phyloP scores from a whole-genome alignment of 2,888 invertebrate genomes.

The Cantharis lateralis region DNA sequence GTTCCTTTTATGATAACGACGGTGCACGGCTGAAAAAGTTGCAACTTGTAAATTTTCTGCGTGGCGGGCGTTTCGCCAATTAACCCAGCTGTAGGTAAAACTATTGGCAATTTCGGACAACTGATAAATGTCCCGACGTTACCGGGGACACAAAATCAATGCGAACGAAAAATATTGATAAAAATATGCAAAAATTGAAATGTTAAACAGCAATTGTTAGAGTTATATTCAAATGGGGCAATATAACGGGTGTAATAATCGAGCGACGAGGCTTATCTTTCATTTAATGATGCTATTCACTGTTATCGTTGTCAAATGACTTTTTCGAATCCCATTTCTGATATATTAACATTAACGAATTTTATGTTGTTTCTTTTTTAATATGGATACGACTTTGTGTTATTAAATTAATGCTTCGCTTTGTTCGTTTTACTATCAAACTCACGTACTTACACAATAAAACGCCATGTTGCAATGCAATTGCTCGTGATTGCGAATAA shows the following conservation, averaged over 20 bases:
- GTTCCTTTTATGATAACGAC: not conserved
- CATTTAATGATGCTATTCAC: constrained; percentile 45
- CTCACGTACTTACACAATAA: constrained; percentile 4
- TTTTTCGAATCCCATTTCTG: constrained; percentile 39
- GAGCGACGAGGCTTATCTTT: constrained; percentile 45
- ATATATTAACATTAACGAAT: constrained; percentile 31
- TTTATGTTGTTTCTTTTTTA: constrained; percentile 25
- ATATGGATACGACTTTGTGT: constrained; percentile 22
- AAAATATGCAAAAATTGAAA: not conserved
- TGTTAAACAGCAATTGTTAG: constrained; percentile 39
- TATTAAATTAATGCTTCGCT: constrained; percentile 10
- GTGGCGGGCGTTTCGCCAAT: not conserved
- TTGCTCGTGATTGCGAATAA: not conserved
- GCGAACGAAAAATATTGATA: not conserved
- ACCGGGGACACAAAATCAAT: not conserved
- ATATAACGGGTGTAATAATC: constrained; percentile 47
- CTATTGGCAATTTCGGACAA: not conserved
- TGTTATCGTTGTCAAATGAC: constrained; percentile 43
- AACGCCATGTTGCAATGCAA: constrained; percentile 13
- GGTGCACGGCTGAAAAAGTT: not conserved
- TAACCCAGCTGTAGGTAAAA: not conserved
- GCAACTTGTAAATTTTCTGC: not conserved
- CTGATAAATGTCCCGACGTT: not conserved
- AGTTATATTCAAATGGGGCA: constrained; percentile 48
- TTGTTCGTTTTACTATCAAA: constrained; percentile 5